Evolutionary conservation across 2,888 invertebrate genomes (phyloP), one percentile per base, ranked within the genome.

Genomic region (Habroteleia sp.): DNA sequence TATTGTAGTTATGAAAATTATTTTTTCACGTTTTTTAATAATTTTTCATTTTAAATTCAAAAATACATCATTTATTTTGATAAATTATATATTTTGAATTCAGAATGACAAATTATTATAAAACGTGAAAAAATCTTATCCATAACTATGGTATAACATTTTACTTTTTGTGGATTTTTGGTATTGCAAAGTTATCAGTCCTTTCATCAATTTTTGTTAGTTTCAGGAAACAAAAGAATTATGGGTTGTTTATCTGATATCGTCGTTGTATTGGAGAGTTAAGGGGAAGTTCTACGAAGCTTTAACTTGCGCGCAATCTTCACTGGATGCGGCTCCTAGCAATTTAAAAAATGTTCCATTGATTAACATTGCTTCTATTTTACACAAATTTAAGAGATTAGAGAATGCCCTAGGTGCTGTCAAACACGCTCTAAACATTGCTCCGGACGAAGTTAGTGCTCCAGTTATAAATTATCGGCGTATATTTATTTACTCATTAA

Each of bases 231-330:
- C 93, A 46, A 94, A 93, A 0, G 93, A 95, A 0, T 91, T 91
- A 74, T 96, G 95, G 95, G 89, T 94, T 3, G 85, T 94, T 11
- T 92, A 92, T 79, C 93, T 93, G 6, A 84, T 95, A 31, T 93
- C 95, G 0, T 94, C 94, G 0, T 88, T 95, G 10, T 95, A 95
- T 86, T 96, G 95, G 95, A 91, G 95, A 4, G 91, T 94, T 0
- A 90, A 93, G 1, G 92, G 93, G 3, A 93, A 94, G 82, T 91
- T 91, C 23, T 90, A 90, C 41, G 93, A 94, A 82, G 93, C 94
- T 0, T 86, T 94, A 3, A 92, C 93, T 79, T 96, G 95, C 85
- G 90, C 94, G 3, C 90, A 93, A 33, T 88, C 91, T 4, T 93
- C 94, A 0, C 89, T 92, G 17, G 89, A 90, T 74, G 87, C 89